phyloP scores from a whole-genome alignment of 2,888 invertebrate species.

The Lepidocyrtinus sp. region DNA sequence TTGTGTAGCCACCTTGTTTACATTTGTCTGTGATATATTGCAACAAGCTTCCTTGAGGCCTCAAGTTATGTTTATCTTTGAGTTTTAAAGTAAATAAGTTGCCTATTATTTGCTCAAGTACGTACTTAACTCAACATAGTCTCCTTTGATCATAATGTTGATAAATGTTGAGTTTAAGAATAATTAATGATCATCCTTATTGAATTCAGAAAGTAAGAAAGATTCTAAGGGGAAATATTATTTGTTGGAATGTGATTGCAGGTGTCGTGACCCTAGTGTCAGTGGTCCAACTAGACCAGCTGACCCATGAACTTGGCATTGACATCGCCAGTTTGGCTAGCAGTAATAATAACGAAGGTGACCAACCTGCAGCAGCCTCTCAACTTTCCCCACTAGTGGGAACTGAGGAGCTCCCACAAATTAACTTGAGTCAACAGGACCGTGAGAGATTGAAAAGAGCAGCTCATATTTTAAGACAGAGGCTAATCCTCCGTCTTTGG shows the following conservation, averaged over 20 bases:
- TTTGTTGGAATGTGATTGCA: slow-evolving; percentile 72
- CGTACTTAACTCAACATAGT: too few relatives aligned
- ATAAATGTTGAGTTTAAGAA: too few relatives aligned
- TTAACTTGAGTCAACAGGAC: slow-evolving; percentile 87
- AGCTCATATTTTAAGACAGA: slow-evolving; percentile 85
- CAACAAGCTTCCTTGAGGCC: too few relatives aligned
- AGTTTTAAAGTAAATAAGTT: too few relatives aligned
- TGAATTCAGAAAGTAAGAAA: not conserved
- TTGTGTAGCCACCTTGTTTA: too few relatives aligned
- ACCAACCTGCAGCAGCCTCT: not conserved
- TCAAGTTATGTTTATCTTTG: too few relatives aligned
- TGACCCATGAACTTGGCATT: slow-evolving; percentile 64
- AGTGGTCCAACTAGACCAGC: slow-evolving; percentile 81
- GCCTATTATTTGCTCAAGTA: too few relatives aligned
- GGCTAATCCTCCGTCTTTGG: slow-evolving; percentile 89
- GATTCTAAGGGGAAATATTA: not conserved
- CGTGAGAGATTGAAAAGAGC: slow-evolving; percentile 87
- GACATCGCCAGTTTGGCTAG: slow-evolving; percentile 47
- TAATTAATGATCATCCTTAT: not conserved
- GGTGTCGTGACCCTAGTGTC: slow-evolving; percentile 89
- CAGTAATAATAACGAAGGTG: slow-evolving; percentile 33
- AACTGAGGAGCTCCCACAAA: slow-evolving; percentile 73
- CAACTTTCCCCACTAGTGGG: not conserved
- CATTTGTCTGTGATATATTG: too few relatives aligned
- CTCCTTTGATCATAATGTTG: too few relatives aligned